Conservation (phyloP, 1,140 invertebrate genomes). For the Hycleus cichorii region DNA sequence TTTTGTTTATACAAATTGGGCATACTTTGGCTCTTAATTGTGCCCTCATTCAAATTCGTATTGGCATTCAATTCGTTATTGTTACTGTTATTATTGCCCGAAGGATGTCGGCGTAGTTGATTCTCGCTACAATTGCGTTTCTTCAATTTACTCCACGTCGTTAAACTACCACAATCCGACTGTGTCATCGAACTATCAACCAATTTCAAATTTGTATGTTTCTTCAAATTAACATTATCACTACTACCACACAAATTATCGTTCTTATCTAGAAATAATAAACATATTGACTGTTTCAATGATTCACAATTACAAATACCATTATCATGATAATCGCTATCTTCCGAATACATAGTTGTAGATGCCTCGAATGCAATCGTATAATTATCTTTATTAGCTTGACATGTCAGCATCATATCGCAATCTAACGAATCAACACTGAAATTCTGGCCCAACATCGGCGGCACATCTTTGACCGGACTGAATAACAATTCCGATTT, state of each 20-base stretch:
- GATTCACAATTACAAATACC: constrained; percentile 41
- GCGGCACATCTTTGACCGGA: constrained; percentile 74
- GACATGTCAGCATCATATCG: constrained; percentile 81
- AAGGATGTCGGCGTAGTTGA: constrained; percentile 56
- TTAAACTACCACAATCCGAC: constrained; percentile 71
- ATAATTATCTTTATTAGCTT: constrained; percentile 89
- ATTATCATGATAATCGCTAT: constrained; percentile 65
- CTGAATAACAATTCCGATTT: constrained; percentile 85
- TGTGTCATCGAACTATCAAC: constrained; percentile 70
- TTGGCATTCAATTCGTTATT: constrained; percentile 36
- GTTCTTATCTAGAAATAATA: constrained; percentile 31
- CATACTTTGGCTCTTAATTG: constrained; percentile 63
- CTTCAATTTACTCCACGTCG: constrained; percentile 77
- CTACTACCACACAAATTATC: constrained; percentile 22
- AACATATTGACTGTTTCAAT: background rate
- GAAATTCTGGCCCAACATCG: constrained; percentile 59
- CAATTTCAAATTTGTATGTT: constrained; percentile 27
- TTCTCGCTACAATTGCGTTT: constrained; percentile 44
- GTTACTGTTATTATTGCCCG: constrained; percentile 66
- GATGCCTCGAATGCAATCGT: constrained; percentile 91
- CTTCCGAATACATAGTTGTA: constrained; percentile 75
- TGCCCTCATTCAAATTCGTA: constrained; percentile 42
- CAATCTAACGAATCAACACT: constrained; percentile 87
- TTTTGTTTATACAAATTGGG: constrained; percentile 54
- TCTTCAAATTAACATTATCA: background rate